phyloP scores from a whole-genome alignment of 2,113 vertebrate genomes.

The Channa argus region DNA sequence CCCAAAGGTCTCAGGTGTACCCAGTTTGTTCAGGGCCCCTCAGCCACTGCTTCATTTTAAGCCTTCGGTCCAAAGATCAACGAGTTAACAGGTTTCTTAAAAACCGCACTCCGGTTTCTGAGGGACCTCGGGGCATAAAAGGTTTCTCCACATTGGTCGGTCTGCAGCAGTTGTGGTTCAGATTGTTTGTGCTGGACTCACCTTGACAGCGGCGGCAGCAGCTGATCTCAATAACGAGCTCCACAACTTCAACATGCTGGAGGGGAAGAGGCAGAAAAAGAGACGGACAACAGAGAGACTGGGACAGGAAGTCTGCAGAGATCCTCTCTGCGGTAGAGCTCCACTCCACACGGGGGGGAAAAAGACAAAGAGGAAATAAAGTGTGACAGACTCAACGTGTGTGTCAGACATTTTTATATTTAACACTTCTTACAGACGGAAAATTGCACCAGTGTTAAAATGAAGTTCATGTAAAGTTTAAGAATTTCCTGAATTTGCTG shows the following conservation, averaged over 20 bases:
- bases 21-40: too few relatives aligned
- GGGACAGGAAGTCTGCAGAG: background rate
- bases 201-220: slow-evolving; percentile 42
- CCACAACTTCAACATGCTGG: slow-evolving; percentile 48
- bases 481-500: background rate
- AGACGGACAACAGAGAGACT: background rate
- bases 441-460: too few relatives aligned
- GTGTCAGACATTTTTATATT: too few relatives aligned
- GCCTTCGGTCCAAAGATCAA: slow-evolving; percentile 40
- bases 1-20: too few relatives aligned
- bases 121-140: too few relatives aligned
- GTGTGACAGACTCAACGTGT: too few relatives aligned
- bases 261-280: background rate
- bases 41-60: slow-evolving; percentile 31
- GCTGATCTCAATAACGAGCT: slow-evolving; percentile 26
- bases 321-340: background rate
- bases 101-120: too few relatives aligned
- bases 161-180: background rate
- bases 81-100: too few relatives aligned
- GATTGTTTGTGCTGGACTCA: slow-evolving; percentile 37
- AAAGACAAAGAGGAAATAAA: too few relatives aligned
- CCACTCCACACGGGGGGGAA: background rate
- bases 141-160: too few relatives aligned
- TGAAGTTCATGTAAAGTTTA: too few relatives aligned
- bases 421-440: too few relatives aligned